Evolutionary conservation across 2,888 invertebrate species (phyloP), one percentile per base, ranked within the genome.

Genomic region (Aplocera efformata): DNA sequence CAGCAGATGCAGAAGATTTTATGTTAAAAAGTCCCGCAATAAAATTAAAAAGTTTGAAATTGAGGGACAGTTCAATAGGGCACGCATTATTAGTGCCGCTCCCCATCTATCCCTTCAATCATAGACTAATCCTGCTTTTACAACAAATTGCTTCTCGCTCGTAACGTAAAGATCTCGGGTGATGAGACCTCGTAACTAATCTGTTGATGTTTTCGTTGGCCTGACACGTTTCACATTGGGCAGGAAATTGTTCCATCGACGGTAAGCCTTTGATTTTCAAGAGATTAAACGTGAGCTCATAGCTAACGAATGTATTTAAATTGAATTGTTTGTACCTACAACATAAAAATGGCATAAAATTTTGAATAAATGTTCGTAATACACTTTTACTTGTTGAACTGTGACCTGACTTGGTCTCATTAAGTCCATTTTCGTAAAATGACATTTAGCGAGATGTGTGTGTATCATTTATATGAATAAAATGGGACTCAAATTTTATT

Each of bases 181-280:
- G 56, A 59, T 56, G 48, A 58, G 56, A 58, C 61, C 53, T 55
- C 56, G 50, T 55, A 57, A 63, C 54, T 59, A 62, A 67, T 66
- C 62, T 53, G 52, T 55, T 35, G 50, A 49, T 53, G 56, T 58
- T 60, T 50, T 46, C 31, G 40, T 47, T 49, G 40, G 29, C 35
- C 51, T 36, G 50, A 47, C 56, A 60, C 59, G 60, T 61, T 58
- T 60, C 57, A 53, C 57, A 59, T 61, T 60, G 56, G 58, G 57
- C 59, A 53, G 53, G 46, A 46, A 50, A 53, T 47, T 50, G 39
- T 40, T 37, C 28, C 32, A 27, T 32, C 50, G 41, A 33, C 25
- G 21, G 27, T 30, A 28, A 35, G 22, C 7, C 17, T 29, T 25
- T 29, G 22, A 42, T 40, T 31, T 34, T 34, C 3, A 17, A 5